Evolutionary conservation across 2,113 vertebrate genomes (phyloP).

Genomic region (Oryzias woworae): DNA sequence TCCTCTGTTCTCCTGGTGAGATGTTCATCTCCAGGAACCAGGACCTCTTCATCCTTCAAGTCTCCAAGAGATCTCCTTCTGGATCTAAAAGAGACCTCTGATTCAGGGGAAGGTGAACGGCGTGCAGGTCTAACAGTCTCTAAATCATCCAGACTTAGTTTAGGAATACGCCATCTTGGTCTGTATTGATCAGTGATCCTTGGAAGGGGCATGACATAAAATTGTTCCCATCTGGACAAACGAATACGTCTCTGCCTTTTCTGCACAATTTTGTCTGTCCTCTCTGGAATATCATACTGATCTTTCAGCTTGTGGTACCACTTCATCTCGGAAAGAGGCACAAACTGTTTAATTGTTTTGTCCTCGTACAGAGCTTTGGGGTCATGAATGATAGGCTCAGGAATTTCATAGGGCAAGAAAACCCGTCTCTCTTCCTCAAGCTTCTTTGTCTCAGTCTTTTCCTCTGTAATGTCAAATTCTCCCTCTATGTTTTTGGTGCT

Average conservation of each 20-base stretch:
- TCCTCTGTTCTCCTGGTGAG: slow-evolving; percentile 89
- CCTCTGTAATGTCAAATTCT: slow-evolving; percentile 87
- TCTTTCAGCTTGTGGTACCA: slow-evolving; percentile 95
- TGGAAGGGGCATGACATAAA: slow-evolving; percentile 96
- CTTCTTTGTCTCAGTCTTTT: slow-evolving; percentile 83
- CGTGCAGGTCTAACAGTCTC: slow-evolving; percentile 94
- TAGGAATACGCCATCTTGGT: slow-evolving; percentile 95
- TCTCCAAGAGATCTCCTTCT: slow-evolving; percentile 93
- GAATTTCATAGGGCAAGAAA: slow-evolving; percentile 95
- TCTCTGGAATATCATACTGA: slow-evolving; percentile 91
- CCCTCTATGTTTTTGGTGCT: slow-evolving; percentile 94
- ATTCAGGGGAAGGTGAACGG: slow-evolving; percentile 85
- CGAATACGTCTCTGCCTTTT: slow-evolving; percentile 95
- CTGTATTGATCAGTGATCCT: slow-evolving; percentile 96
- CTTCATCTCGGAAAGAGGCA: slow-evolving; percentile 97
- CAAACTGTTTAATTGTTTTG: slow-evolving; percentile 89
- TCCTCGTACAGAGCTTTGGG: slow-evolving; percentile 84
- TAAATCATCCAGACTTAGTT: slow-evolving; percentile 91
- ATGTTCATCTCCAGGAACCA: slow-evolving; percentile 88
- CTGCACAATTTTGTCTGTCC: slow-evolving; percentile 87
- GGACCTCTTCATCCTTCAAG: slow-evolving; percentile 90
- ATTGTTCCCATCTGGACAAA: slow-evolving; percentile 98
- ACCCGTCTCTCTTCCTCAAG: slow-evolving; percentile 84
- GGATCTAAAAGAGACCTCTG: slow-evolving; percentile 85
- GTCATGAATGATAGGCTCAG: slow-evolving; percentile 84